Percentiles rank a stretch among this genome's conserved stretches.
Evolutionary conservation across 2,113 vertebrate species (phyloP).

Genomic region (Chunga burmeisteri): DNA sequence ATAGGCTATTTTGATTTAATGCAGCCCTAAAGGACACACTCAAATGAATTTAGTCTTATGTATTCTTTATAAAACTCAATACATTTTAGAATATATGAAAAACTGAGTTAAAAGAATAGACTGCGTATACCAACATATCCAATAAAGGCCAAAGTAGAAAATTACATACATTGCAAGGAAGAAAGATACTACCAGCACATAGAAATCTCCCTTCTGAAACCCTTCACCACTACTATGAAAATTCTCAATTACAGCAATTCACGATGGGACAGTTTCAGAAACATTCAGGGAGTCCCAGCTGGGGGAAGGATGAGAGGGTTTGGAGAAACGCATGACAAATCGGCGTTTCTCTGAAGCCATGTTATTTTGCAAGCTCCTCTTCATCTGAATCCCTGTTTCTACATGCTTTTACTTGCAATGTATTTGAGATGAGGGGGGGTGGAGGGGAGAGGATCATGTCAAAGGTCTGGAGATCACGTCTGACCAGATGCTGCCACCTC

Average conservation of each 20-base stretch:
- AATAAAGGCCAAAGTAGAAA: neutral
- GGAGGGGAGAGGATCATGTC: slow-evolving; percentile 13
- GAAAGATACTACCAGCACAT: neutral
- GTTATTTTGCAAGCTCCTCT: neutral
- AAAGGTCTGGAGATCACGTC: slow-evolving; percentile 53
- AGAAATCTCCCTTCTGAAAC: neutral
- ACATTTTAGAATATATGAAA: neutral
- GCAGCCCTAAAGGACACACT: neutral
- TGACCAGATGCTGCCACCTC: slow-evolving; percentile 65
- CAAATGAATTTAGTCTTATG: neutral
- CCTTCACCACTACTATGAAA: slow-evolving; percentile 61
- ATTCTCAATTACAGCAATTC: slow-evolving; percentile 67
- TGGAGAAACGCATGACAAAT: neutral
- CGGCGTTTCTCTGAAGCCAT: neutral
- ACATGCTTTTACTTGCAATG: slow-evolving; percentile 55
- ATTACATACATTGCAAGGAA: neutral
- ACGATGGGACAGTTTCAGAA: neutral
- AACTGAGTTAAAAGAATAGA: neutral
- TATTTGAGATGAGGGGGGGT: slow-evolving; percentile 48
- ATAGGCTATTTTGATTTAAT: neutral
- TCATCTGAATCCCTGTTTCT: neutral
- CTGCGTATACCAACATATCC: neutral
- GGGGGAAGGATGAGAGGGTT: neutral
- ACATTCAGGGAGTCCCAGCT: neutral
- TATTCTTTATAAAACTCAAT: neutral